Conservation (phyloP, 2,797 vertebrate genomes). For the Crocidura indochinensis region DNA sequence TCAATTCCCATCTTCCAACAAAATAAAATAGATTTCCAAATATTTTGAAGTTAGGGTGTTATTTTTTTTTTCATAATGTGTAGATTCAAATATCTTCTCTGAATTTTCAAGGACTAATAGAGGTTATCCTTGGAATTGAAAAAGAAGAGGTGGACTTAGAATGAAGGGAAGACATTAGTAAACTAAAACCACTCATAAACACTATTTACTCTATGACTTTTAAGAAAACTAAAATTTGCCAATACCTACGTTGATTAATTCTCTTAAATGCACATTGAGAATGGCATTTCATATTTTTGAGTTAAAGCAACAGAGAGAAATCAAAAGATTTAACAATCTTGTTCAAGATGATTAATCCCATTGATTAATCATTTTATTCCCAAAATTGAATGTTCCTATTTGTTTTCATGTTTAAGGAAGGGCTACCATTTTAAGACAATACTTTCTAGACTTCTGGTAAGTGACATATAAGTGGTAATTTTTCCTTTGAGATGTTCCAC, state of each 20-base stretch:
- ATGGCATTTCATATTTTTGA: neutral
- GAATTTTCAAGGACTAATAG: conserved; percentile 41
- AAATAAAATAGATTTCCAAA: conserved; percentile 68
- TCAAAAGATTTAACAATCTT: neutral
- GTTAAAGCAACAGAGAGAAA: neutral
- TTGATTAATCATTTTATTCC: neutral
- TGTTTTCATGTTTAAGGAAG: conserved; percentile 21
- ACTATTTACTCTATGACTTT: neutral
- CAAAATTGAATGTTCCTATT: neutral
- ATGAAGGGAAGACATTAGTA: neutral
- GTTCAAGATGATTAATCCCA: neutral
- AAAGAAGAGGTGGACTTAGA: neutral
- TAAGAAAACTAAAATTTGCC: neutral
- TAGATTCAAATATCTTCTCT: conserved; percentile 47
- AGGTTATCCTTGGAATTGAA: neutral
- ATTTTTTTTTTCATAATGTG: conserved; percentile 8
- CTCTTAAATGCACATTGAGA: neutral
- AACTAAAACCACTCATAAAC: neutral
- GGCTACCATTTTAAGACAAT: neutral
- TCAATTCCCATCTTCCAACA: conserved; percentile 54
- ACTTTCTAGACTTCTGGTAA: neutral
- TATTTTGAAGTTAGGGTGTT: neutral
- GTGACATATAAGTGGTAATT: neutral
- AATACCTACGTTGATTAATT: neutral
- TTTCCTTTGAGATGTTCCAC: neutral